These are phyloP conservation scores for Heliconius aoede DNA, from an alignment of 2,888 invertebrate species.

Conservation along the genomic window DNA sequence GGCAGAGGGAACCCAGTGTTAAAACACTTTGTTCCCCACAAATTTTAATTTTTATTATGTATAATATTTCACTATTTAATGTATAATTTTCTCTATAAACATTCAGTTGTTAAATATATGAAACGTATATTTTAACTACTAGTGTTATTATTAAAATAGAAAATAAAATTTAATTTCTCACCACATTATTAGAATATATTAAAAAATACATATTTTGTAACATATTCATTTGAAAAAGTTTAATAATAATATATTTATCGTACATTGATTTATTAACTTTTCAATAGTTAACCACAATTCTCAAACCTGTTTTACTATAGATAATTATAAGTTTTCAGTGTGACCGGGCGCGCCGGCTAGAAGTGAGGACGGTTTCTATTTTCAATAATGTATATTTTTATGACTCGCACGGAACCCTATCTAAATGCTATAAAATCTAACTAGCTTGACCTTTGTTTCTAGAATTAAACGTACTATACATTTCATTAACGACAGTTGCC, in stretches of 20 bases:
- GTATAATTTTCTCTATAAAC: too few relatives aligned
- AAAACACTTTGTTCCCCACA: too few relatives aligned
- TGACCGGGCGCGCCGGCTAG: background rate
- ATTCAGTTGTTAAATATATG: too few relatives aligned
- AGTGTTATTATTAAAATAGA: background rate
- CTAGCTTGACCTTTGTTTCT: constrained; percentile 28
- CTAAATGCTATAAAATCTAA: constrained; percentile 27
- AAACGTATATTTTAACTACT: too few relatives aligned
- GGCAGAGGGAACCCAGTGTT: too few relatives aligned
- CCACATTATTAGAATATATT: background rate
- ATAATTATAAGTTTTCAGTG: constrained; percentile 14
- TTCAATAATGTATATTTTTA: constrained; percentile 24
- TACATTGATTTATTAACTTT: background rate
- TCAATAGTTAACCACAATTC: background rate
- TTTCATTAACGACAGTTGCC: background rate
- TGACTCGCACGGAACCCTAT: constrained; percentile 24
- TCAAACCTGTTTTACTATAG: background rate
- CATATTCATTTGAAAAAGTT: background rate
- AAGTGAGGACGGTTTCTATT: constrained; percentile 21
- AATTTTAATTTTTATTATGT: too few relatives aligned
- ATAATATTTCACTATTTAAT: too few relatives aligned
- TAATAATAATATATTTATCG: background rate
- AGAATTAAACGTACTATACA: background rate
- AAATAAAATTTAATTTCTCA: background rate
- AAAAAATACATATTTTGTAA: background rate